phyloP scores from a whole-genome alignment of 2,888 invertebrate species.

The Drosophila recens region DNA sequence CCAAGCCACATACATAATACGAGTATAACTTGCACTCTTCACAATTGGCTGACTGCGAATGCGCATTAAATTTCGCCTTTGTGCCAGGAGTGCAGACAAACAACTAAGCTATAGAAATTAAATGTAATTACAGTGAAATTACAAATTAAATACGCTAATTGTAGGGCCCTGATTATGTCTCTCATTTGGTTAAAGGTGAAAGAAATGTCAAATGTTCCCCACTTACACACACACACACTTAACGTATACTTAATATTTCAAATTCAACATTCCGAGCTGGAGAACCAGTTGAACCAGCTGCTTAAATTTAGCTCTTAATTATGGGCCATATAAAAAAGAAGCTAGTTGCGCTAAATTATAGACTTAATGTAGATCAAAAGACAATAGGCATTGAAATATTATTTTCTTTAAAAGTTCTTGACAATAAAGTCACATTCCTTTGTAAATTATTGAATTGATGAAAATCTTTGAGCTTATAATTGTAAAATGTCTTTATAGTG shows the following conservation, averaged over 20 bases:
- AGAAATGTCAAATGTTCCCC: conserved; percentile 64
- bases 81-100: conserved; percentile 23
- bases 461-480: neutral
- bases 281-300: conserved; percentile 45
- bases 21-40: conserved; percentile 43
- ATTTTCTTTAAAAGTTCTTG: neutral
- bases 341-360: conserved; percentile 25
- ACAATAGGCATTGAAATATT: neutral
- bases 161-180: conserved; percentile 16
- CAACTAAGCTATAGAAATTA: conserved; percentile 29
- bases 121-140: conserved; percentile 46
- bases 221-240: neutral
- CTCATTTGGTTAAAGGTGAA: conserved; percentile 63
- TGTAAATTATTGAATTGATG: neutral
- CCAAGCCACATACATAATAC: conserved; percentile 51
- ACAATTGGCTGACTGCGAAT: conserved; percentile 59
- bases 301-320: conserved; percentile 27
- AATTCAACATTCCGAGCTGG: conserved; percentile 13
- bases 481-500: conserved; percentile 1
- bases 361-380: conserved; percentile 32
- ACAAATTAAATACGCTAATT: conserved; percentile 49
- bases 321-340: conserved; percentile 11
- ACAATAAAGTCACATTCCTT: neutral
- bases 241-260: conserved; percentile 8
- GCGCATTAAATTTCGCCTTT: conserved; percentile 55